Evolutionary conservation across 2,113 vertebrate genomes (phyloP).

Genomic region (Pontoporia blainvillei): DNA sequence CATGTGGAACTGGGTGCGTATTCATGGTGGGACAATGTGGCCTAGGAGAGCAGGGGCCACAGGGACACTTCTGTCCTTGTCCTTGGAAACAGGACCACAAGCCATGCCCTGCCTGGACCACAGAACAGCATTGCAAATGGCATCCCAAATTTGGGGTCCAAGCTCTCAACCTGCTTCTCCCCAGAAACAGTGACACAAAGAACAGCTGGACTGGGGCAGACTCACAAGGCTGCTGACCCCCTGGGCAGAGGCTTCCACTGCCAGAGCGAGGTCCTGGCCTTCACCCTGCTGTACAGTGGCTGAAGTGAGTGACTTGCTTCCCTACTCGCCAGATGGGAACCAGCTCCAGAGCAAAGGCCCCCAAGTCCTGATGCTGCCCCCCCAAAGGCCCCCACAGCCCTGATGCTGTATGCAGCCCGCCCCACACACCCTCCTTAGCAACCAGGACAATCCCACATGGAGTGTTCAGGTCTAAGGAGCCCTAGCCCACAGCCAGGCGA

Average conservation of each 20-base stretch:
- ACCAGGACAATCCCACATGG: fast-evolving
- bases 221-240: fast-evolving
- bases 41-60: background rate
- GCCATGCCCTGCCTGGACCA: fast-evolving
- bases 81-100: background rate
- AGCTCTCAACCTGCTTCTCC: background rate
- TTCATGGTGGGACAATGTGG: background rate
- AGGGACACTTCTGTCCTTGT: background rate
- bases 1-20: background rate
- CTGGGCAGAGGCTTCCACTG: fast-evolving
- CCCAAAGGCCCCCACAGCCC: background rate
- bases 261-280: fast-evolving
- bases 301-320: fast-evolving
- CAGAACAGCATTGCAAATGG: fast-evolving
- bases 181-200: background rate
- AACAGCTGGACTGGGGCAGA: fast-evolving
- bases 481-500: background rate
- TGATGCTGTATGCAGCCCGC: fast-evolving
- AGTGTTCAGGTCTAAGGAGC: background rate
- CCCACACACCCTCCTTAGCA: background rate
- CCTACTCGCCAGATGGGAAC: background rate
- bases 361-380: fast-evolving
- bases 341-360: background rate
- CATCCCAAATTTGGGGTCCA: fast-evolving
- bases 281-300: fast-evolving